Conservation (phyloP, 2,113 vertebrate species). For the Holacanthus passer region DNA sequence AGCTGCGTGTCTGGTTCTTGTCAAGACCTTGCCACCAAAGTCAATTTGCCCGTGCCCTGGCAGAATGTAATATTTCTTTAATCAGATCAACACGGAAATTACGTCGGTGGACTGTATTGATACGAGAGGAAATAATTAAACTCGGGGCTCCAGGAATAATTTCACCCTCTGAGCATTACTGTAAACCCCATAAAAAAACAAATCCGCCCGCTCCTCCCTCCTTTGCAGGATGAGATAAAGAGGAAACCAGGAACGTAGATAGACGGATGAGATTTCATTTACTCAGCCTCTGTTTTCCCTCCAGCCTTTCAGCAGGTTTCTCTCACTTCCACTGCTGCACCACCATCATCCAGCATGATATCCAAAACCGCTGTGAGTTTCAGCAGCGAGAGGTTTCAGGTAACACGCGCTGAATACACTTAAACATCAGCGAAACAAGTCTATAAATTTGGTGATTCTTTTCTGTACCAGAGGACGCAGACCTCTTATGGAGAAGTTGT, state of each 20-base stretch:
- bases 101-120: constrained; percentile 81
- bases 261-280: constrained; percentile 80
- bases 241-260: constrained; percentile 79
- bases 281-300: constrained; percentile 73
- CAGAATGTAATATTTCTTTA: constrained; percentile 86
- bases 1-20: constrained; percentile 86
- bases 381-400: constrained; percentile 7
- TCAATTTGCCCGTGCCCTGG: constrained; percentile 86
- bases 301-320: constrained; percentile 77
- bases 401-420: background rate
- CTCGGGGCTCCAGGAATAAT: constrained; percentile 84
- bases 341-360: constrained; percentile 9
- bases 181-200: constrained; percentile 82
- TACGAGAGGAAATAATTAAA: constrained; percentile 86
- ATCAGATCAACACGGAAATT: constrained; percentile 88
- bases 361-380: background rate
- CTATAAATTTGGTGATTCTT: background rate
- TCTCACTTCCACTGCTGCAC: constrained; percentile 35
- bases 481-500: background rate
- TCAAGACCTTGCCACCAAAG: constrained; percentile 88
- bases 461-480: background rate
- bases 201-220: constrained; percentile 60
- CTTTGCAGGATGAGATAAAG: constrained; percentile 78
- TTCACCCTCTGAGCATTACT: constrained; percentile 85
- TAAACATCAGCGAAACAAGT: background rate